Evolutionary conservation across 2,797 vertebrate genomes (phyloP), one percentile per base, ranked within the genome.

Genomic region (Takifugu ocellatus): DNA sequence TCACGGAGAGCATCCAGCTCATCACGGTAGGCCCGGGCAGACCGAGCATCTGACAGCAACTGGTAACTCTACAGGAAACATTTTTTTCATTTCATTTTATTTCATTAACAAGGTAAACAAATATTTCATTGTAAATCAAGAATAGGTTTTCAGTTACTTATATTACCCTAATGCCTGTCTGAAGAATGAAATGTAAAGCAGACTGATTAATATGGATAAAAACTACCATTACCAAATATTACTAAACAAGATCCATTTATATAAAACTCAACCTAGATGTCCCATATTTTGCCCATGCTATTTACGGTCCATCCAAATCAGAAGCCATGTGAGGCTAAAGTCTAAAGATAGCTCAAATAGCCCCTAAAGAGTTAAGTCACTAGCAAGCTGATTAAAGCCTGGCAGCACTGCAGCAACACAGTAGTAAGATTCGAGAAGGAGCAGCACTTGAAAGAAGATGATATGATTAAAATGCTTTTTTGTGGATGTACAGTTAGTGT

Each of bases 1-100:
- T 99, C 97, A 71, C 96, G 83, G 49, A 99, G 92, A 0, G 91
- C 93, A 15, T 99, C 97, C 74, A 99, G 90, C 87, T 99, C 96
- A 6, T 99, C 97, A 5, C 97, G 87, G 63, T 99, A 99, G 44
- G 95, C 93, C 72, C 96, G 84, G 44, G 96, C 96, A 2, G 93
- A 97, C 46, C 96, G 93, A 1, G 96, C 96, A 14, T 99, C 97
- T 0, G 93, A 94, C 63, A 96, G 78, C 88, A 99, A 87, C 89
- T 90, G 95, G 89, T 93, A 93, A 76, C 95, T 98, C 97, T 99
- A 87, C 61, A n/a, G 53, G 57, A 25, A 25, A 46, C 9, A 5
- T n/a, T 8, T 17, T n/a, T 9, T 21, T n/a, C 9, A 5, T n/a
- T 8, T 17, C 44, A 21, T 21, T n/a, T 12, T 14, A 48, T 48